Conservation (phyloP, 2,797 vertebrate species). For the Sebastes oblongus region DNA sequence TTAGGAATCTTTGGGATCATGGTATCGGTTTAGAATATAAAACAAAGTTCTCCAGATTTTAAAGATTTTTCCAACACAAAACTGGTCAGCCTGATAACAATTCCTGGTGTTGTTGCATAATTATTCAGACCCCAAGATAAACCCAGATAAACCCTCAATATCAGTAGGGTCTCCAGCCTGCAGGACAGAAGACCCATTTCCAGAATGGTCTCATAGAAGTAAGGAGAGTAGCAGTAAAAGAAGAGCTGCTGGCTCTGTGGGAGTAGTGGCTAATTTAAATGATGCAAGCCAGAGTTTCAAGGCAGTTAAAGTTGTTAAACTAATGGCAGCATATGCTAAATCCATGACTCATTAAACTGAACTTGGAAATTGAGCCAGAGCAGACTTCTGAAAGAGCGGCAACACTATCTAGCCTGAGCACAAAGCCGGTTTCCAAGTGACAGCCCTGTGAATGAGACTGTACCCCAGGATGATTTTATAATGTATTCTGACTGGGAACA, state of each 20-base stretch:
- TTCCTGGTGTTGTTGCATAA: neutral
- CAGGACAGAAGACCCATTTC: conserved; percentile 14
- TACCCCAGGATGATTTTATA: neutral
- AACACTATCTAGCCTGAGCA: neutral
- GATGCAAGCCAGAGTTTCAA: conserved; percentile 28
- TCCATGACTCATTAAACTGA: conserved; percentile 56
- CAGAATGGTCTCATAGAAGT: neutral
- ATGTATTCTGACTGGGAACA: neutral
- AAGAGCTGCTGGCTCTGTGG: conserved; percentile 7
- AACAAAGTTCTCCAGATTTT: neutral
- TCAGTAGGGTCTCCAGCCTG: neutral
- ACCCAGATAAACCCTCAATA: neutral
- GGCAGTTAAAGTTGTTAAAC: conserved; percentile 29
- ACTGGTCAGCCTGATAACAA: neutral
- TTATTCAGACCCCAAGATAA: neutral
- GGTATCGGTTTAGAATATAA: neutral
- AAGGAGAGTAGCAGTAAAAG: neutral
- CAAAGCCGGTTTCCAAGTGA: conserved; percentile 14
- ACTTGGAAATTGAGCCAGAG: conserved; percentile 23
- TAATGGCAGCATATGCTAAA: conserved; percentile 53
- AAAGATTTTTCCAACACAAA: neutral
- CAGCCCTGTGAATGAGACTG: neutral
- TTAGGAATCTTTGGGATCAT: neutral
- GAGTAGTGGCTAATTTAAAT: conserved; percentile 36
- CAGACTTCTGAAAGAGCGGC: conserved; percentile 4